A percentile compares a stretch with the other conserved stretches of the same genome.
phyloP scores from a whole-genome alignment of 2,797 vertebrate genomes.

The Staurois parvus region DNA sequence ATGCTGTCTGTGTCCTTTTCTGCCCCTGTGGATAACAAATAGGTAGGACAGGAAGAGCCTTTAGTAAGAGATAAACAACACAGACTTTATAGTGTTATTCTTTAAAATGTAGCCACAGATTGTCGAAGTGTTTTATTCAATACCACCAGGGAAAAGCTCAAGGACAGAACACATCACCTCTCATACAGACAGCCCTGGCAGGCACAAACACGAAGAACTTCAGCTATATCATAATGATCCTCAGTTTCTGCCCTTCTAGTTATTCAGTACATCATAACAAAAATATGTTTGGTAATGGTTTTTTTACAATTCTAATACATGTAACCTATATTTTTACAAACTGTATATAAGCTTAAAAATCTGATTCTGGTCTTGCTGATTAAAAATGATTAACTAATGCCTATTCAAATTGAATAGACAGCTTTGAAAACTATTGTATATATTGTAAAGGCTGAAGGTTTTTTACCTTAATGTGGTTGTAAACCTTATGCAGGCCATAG shows the following conservation, averaged over 20 bases:
- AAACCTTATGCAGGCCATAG: too few species aligned
- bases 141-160: slow-evolving; percentile 23
- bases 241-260: neutral
- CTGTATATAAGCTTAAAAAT: too few species aligned
- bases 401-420: too few species aligned
- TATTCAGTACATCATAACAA: neutral
- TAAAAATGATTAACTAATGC: neutral
- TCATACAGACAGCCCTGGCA: slow-evolving; percentile 13
- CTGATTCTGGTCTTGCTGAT: too few species aligned
- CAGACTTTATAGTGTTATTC: slow-evolving; percentile 17
- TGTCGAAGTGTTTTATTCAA: slow-evolving; percentile 24
- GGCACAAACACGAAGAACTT: neutral
- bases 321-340: too few species aligned
- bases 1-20: slow-evolving; percentile 20
- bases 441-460: too few species aligned
- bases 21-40: slow-evolving; percentile 24
- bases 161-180: slow-evolving; percentile 28
- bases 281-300: neutral
- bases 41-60: slow-evolving; percentile 12
- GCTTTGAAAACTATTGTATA: too few species aligned
- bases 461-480: too few species aligned
- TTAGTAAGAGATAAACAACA: slow-evolving; percentile 25
- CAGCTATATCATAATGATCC: neutral
- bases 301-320: too few species aligned
- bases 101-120: slow-evolving; percentile 23